Evolutionary conservation across 23 tunicate genomes (phyloP).

Genomic region (Halocynthia roretzi): DNA sequence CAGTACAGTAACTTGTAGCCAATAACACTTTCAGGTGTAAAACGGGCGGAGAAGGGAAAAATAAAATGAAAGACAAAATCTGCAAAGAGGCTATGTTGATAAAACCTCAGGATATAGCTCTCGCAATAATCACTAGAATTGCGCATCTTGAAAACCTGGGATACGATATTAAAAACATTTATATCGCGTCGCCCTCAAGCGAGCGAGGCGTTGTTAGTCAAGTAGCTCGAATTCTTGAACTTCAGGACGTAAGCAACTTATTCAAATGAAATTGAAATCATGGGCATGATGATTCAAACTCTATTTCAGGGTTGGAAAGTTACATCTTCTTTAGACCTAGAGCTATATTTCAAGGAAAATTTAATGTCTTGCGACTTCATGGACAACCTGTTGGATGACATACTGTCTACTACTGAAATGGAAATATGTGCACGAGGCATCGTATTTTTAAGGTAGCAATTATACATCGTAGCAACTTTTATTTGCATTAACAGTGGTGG

Average conservation of each 20-base stretch:
- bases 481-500: too few relatives aligned
- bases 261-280: not conserved
- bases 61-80: not conserved
- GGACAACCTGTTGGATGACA: slow-evolving; percentile 4
- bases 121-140: not conserved
- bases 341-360: not conserved
- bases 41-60: not conserved
- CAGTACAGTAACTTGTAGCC: not conserved
- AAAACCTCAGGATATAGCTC: not conserved
- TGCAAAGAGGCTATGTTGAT: slow-evolving; percentile 1
- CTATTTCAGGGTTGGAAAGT: slow-evolving; percentile 7
- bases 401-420: slow-evolving; percentile 13
- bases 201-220: not conserved
- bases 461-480: too few relatives aligned
- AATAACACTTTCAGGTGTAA: not conserved
- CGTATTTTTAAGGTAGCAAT: slow-evolving; percentile 15
- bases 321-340: slow-evolving; percentile 4
- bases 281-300: not conserved
- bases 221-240: not conserved
- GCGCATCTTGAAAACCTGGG: not conserved
- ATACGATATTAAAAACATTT: not conserved
- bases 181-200: slow-evolving; percentile 14
- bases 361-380: not conserved
- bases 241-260: not conserved
- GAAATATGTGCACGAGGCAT: slow-evolving; percentile 12